Conservation (phyloP, 2,888 invertebrate genomes). For the Notodromas monacha region DNA sequence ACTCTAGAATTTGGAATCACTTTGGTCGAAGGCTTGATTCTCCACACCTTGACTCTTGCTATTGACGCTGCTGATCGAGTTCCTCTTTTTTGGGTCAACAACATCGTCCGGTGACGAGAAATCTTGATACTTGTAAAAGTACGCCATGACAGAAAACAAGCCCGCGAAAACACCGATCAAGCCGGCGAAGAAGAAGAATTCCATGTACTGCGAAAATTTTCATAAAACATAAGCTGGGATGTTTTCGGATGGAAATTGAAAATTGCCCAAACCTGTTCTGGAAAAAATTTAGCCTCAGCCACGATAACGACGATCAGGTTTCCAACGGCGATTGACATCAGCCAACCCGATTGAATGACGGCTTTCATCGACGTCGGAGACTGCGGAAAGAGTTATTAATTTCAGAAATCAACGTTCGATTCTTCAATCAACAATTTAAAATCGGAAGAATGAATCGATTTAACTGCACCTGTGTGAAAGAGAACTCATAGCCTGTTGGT, state of each 20-base stretch:
- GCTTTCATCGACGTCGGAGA: conserved; percentile 79
- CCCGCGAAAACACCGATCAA: neutral
- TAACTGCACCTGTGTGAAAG: conserved; percentile 40
- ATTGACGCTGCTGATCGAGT: too few relatives aligned
- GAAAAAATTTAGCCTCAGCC: conserved; percentile 38
- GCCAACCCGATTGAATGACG: conserved; percentile 62
- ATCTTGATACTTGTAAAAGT: too few relatives aligned
- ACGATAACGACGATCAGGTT: conserved; percentile 70
- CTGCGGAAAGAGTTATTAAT: too few relatives aligned
- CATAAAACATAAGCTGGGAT: too few relatives aligned
- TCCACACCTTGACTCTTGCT: too few relatives aligned
- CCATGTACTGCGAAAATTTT: neutral
- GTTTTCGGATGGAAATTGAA: too few relatives aligned
- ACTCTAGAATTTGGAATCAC: too few relatives aligned
- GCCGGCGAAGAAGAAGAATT: conserved; percentile 1
- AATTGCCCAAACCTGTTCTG: conserved; percentile 35
- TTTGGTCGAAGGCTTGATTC: too few relatives aligned
- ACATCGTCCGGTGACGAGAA: too few relatives aligned
- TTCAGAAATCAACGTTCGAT: too few relatives aligned
- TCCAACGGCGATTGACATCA: conserved; percentile 67
- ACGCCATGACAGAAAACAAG: neutral
- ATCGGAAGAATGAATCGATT: neutral
- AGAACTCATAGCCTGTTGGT: conserved; percentile 75
- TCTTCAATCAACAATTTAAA: conserved; percentile 7
- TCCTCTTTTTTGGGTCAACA: too few relatives aligned